Evolutionary conservation across 2,113 vertebrate species (phyloP).

Genomic region (Saguinus midas): DNA sequence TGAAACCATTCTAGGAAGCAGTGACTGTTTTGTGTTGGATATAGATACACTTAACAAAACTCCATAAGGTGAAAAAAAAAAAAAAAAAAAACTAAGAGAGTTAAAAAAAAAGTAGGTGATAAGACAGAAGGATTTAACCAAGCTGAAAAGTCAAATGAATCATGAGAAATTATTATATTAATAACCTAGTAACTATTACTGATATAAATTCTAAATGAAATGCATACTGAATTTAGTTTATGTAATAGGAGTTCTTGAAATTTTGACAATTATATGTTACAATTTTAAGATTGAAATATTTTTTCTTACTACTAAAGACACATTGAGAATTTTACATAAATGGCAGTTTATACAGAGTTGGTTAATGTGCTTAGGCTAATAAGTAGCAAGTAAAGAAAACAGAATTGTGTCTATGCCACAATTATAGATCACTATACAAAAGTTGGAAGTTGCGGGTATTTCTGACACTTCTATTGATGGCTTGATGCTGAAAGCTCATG

Average conservation of each 20-base stretch:
- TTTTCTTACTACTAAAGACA: not conserved
- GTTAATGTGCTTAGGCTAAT: not conserved
- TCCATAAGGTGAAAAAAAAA: not conserved
- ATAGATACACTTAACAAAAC: not conserved
- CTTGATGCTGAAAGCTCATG: not conserved
- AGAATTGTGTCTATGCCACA: not conserved
- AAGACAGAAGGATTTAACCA: not conserved
- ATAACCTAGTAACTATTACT: not conserved
- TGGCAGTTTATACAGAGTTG: not conserved
- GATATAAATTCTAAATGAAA: not conserved
- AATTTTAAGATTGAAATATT: not conserved
- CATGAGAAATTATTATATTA: not conserved
- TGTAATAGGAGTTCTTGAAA: not conserved
- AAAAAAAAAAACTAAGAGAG: not conserved
- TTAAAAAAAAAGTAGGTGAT: not conserved
- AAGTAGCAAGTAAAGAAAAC: not conserved
- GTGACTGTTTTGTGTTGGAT: not conserved
- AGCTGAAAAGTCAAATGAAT: not conserved
- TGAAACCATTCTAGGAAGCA: not conserved
- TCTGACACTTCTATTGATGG: not conserved
- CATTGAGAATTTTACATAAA: not conserved
- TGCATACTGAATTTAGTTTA: not conserved
- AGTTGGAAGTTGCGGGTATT: not conserved
- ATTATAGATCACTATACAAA: not conserved
- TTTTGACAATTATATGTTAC: not conserved